A percentile compares a stretch with the other conserved stretches of the same genome.
Conservation (phyloP, 1,140 invertebrate genomes). For the Penaeus chinensis region DNA sequence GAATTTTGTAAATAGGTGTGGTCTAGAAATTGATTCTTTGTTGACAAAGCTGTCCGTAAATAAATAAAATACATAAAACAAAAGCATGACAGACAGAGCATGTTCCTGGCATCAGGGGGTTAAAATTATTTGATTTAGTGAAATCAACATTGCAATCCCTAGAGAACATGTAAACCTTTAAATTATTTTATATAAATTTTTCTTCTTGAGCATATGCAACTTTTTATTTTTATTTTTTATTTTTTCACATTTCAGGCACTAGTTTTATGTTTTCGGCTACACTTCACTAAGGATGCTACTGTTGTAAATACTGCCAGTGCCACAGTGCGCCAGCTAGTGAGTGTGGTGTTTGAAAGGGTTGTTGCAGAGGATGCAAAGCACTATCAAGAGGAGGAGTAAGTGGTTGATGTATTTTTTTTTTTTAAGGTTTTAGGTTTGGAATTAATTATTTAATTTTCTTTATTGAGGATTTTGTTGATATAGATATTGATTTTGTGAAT, state of each 20-base stretch:
- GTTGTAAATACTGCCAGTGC: slow-evolving; percentile 97
- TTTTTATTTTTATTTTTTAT: slow-evolving; percentile 35
- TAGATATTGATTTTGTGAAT: no score
- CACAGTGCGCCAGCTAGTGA: slow-evolving; percentile 95
- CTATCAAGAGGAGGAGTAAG: slow-evolving; percentile 39
- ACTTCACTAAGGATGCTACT: slow-evolving; percentile 92
- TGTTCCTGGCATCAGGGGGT: no score
- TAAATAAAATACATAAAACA: no score
- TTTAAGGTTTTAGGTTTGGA: no score
- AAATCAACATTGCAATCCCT: slow-evolving; percentile 33
- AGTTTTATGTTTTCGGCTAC: slow-evolving; percentile 94
- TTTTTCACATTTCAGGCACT: slow-evolving; percentile 78
- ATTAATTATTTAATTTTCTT: background rate
- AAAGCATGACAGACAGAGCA: no score
- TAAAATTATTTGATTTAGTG: no score
- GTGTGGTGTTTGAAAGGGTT: slow-evolving; percentile 94
- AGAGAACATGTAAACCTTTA: background rate
- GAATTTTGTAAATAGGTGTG: no score
- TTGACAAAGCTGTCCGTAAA: no score
- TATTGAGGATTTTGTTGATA: background rate
- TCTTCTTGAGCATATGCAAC: background rate
- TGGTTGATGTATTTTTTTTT: background rate
- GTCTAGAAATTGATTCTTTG: no score
- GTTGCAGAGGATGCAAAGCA: slow-evolving; percentile 72
- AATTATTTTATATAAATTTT: background rate